Conservation (phyloP, 2,797 vertebrate species). For the Intellagama lesueurii region DNA sequence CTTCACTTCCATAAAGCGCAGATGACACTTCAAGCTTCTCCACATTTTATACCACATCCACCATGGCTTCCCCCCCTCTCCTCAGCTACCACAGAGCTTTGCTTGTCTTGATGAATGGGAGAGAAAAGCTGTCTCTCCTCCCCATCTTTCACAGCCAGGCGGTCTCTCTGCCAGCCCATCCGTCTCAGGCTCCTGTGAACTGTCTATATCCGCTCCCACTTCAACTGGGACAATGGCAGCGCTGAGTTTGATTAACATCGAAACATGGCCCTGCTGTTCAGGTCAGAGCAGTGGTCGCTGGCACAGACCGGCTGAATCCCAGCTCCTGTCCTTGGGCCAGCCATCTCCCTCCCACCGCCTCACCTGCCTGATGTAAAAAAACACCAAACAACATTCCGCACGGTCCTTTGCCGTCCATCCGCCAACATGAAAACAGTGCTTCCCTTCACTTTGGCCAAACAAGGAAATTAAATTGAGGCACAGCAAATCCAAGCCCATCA, state of each 20-base stretch:
- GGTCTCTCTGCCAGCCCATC: constrained; percentile 50
- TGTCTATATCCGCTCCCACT: constrained; percentile 34
- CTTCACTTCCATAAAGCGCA: constrained; percentile 74
- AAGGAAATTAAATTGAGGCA: constrained; percentile 61
- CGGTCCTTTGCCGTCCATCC: constrained; percentile 39
- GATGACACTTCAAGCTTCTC: constrained; percentile 72
- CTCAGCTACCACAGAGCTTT: constrained; percentile 53
- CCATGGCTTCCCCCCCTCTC: constrained; percentile 41
- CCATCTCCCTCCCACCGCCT: constrained; percentile 12
- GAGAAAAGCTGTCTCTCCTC: constrained; percentile 58
- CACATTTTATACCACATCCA: constrained; percentile 60
- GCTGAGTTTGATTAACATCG: constrained; percentile 65
- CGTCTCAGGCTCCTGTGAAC: constrained; percentile 50
- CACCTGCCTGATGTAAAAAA: constrained; percentile 33
- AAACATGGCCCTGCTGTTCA: constrained; percentile 34
- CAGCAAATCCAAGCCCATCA: constrained; percentile 39
- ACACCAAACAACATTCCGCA: constrained; percentile 50
- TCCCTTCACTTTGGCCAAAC: constrained; percentile 37
- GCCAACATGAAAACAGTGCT: constrained; percentile 44
- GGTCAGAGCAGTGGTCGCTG: constrained; percentile 43
- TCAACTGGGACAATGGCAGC: constrained; percentile 58
- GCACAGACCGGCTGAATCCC: constrained; percentile 40
- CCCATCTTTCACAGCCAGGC: constrained; percentile 57
- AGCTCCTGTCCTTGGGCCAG: constrained; percentile 5
- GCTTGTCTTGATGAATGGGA: constrained; percentile 62